Evolutionary conservation across 2,113 vertebrate species (phyloP).

Genomic region (Gallinago paraguaiae): DNA sequence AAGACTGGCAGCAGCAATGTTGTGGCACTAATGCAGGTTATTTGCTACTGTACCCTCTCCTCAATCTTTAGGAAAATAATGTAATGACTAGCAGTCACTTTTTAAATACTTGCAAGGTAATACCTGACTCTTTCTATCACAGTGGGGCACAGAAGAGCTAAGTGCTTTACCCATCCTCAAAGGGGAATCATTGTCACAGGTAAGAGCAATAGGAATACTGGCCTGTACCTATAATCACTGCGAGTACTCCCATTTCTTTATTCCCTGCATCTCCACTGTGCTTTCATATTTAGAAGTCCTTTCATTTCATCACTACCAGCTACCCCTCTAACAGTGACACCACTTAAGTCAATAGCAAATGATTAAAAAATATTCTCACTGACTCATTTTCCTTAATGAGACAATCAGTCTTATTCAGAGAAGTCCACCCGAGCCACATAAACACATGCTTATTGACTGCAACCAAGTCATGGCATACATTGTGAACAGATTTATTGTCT

Average conservation of each 20-base stretch:
- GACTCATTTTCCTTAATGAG: conserved; percentile 17
- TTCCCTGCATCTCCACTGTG: neutral
- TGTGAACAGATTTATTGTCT: neutral
- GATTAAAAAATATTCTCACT: neutral
- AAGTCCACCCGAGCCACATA: neutral
- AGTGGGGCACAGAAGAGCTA: neutral
- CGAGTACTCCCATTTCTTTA: neutral
- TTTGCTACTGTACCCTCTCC: neutral
- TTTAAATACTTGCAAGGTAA: neutral
- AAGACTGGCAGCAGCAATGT: neutral
- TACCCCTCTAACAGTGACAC: neutral
- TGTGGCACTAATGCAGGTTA: neutral
- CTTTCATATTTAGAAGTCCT: neutral
- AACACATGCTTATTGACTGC: neutral
- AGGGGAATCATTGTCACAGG: neutral
- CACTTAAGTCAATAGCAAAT: neutral
- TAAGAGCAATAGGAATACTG: neutral
- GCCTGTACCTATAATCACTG: neutral
- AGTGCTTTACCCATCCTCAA: neutral
- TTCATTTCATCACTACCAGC: neutral
- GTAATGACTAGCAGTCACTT: neutral
- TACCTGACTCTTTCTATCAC: neutral
- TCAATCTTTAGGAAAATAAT: neutral
- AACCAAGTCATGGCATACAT: neutral
- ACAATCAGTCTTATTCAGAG: neutral